These are phyloP conservation scores for Sula dactylatra DNA, from an alignment of 2,113 vertebrate genomes.

Conservation along the genomic window DNA sequence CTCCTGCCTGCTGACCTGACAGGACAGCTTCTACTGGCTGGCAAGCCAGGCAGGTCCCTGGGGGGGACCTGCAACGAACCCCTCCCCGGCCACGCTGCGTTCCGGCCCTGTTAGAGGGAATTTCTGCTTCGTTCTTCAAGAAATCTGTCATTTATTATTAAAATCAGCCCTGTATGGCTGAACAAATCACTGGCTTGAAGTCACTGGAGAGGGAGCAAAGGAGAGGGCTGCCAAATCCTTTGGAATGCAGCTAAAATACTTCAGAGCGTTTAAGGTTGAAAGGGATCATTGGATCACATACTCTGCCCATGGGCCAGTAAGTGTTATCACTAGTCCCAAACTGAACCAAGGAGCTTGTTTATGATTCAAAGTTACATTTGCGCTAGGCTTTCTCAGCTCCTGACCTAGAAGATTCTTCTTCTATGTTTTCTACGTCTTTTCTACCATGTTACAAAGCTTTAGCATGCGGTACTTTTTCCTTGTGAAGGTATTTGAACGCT, in stretches of 20 bases:
- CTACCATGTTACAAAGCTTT: background rate
- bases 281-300: background rate
- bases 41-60: background rate
- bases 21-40: background rate
- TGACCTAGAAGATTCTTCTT: background rate
- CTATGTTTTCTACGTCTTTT: background rate
- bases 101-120: background rate
- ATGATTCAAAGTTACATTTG: background rate
- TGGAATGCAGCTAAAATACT: background rate
- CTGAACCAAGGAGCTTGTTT: background rate
- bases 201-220: background rate
- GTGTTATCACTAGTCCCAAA: background rate
- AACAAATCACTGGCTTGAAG: background rate
- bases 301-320: background rate
- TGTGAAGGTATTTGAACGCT: background rate
- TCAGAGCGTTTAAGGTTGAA: background rate
- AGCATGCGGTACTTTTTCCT: background rate
- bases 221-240: background rate
- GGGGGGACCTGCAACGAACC: background rate
- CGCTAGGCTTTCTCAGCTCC: background rate
- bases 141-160: background rate
- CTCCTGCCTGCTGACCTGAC: background rate
- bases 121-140: background rate
- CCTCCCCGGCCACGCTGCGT: fast-evolving
- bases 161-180: background rate